Conservation (phyloP, 2,888 invertebrate genomes). For the Amiota minor region DNA sequence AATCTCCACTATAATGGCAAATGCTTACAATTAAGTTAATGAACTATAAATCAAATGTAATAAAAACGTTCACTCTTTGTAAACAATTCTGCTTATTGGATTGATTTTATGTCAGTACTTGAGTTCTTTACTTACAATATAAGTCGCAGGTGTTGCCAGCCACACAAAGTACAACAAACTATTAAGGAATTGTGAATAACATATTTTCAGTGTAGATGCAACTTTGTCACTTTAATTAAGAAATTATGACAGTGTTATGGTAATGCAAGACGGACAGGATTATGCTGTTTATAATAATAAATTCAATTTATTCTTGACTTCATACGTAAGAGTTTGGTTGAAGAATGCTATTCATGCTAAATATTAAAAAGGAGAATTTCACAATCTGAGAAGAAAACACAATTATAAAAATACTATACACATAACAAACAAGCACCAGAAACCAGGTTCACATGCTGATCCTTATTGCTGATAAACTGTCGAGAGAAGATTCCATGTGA, state of each 20-base stretch:
- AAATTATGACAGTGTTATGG: slow-evolving; percentile 43
- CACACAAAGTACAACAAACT: too few relatives aligned
- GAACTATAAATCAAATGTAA: slow-evolving; percentile 1
- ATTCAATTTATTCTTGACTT: too few relatives aligned
- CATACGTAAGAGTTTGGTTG: too few relatives aligned
- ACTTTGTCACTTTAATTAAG: slow-evolving; percentile 47
- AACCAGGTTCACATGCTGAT: too few relatives aligned
- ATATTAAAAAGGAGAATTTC: slow-evolving; percentile 49
- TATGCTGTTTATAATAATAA: slow-evolving; percentile 2
- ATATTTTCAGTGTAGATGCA: slow-evolving; percentile 45
- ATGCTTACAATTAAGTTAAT: too few relatives aligned
- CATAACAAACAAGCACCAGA: too few relatives aligned
- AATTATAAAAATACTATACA: too few relatives aligned
- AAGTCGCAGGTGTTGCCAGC: too few relatives aligned
- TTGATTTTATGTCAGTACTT: neutral
- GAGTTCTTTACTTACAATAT: too few relatives aligned
- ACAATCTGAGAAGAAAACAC: slow-evolving; percentile 47
- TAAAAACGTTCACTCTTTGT: neutral
- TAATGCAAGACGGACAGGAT: neutral
- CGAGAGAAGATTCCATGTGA: slow-evolving; percentile 45
- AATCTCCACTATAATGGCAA: too few relatives aligned
- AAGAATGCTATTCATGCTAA: too few relatives aligned
- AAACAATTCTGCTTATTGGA: neutral
- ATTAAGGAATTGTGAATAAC: too few relatives aligned
- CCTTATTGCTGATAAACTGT: slow-evolving; percentile 52